Evolutionary conservation across 2,888 invertebrate genomes (phyloP), one percentile per base, ranked within the genome.

Genomic region (Drosophila lutescens): DNA sequence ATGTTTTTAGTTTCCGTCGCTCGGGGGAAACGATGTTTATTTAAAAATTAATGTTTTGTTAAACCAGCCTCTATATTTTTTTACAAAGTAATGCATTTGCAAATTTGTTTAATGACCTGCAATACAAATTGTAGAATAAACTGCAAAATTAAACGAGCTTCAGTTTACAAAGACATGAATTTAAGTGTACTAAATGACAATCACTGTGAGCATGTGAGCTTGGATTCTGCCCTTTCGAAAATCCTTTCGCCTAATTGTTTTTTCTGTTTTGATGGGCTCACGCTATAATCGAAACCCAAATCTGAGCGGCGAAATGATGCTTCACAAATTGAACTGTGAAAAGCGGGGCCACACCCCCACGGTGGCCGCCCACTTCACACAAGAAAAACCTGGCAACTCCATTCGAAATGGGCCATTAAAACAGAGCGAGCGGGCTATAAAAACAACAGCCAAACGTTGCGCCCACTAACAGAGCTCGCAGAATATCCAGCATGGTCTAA

Each of bases 351-450:
- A 56, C 85, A 54, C 85, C 79, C 74, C 67, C 44, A 12, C 38
- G 65, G 55, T 66, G 71, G 67, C 75, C 80, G 84, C 84, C 84
- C 78, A 81, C 84, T 73, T 68, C 70, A 55, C 67, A 84, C 87
- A 84, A 54, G 20, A 23, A 40, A 57, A 58, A 38, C 56, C 20
- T 38, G 40, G 58, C 20, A 58, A 69, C 87, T 84, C 83, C 82
- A 83, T 83, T 88, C 67, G 83, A 77, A 86, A 79, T 82, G 83
- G 86, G 74, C 86, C 83, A 83, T 83, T 83, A 83, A 87, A 88
- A 79, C 80, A 77, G 68, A 88, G 79, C 86, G 74, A 87, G 71
- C 72, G 69, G 57, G 49, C 13, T 12, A 34, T 23, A 55, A 46
- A 40, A 53, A 63, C 53, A 38, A 43, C 23, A 50, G 65, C 47